Evolutionary conservation across 2,888 invertebrate genomes (phyloP).

Genomic region (Eristalis pertinax): DNA sequence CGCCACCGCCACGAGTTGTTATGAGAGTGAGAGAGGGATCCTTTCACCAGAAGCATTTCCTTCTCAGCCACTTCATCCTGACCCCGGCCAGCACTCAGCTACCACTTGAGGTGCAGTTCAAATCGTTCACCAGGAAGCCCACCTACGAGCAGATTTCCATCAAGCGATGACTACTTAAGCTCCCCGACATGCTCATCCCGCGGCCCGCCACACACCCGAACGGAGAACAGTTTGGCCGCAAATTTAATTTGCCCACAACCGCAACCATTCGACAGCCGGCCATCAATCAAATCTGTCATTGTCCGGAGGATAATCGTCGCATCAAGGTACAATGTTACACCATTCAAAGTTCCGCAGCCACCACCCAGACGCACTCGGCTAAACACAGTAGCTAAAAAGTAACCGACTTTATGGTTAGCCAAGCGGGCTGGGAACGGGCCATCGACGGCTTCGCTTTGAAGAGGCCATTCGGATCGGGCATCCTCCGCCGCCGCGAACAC

Average conservation of each 20-base stretch:
- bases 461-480: conserved; percentile 8
- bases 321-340: conserved; percentile 57
- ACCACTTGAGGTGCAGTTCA: neutral
- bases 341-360: conserved; percentile 9
- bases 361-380: conserved; percentile 34
- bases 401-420: conserved; percentile 63
- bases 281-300: conserved; percentile 71
- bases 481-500: conserved; percentile 16
- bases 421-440: conserved; percentile 1
- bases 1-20: conserved; percentile 51
- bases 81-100: too few relatives aligned
- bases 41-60: neutral
- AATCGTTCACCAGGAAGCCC: neutral
- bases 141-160: neutral
- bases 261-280: conserved; percentile 62
- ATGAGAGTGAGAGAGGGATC: conserved; percentile 4
- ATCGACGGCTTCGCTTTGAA: conserved; percentile 51
- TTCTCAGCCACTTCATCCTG: neutral
- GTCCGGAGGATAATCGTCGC: conserved; percentile 67
- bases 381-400: conserved; percentile 65
- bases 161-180: neutral
- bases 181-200: neutral
- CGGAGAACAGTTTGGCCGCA: conserved; percentile 48
- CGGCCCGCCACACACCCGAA: neutral
- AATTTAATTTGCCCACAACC: conserved; percentile 71